These are phyloP conservation scores for Clunio marinus DNA, from an alignment of 2,888 invertebrate genomes.

Conservation along the genomic window DNA sequence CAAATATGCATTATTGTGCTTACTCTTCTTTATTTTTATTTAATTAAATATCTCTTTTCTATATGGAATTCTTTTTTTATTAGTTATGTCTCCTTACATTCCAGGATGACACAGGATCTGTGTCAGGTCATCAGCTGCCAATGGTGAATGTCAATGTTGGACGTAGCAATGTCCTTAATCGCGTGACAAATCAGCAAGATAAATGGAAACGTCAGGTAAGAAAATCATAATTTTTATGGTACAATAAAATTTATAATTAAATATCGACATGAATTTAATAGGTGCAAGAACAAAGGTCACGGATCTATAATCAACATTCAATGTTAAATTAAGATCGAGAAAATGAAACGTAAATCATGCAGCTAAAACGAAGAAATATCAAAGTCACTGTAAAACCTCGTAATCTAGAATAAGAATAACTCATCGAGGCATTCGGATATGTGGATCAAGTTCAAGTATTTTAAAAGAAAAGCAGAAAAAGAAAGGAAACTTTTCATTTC, in stretches of 20 bases:
- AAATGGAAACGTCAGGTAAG: slow-evolving; percentile 94
- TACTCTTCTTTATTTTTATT: neutral
- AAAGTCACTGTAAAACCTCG: neutral
- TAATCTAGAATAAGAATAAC: no score
- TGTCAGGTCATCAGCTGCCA: slow-evolving; percentile 3
- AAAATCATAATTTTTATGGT: neutral
- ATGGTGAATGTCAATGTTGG: slow-evolving; percentile 1
- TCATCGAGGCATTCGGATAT: no score
- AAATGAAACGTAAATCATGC: slow-evolving; percentile 11
- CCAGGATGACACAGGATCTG: slow-evolving; percentile 2
- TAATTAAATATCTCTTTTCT: neutral
- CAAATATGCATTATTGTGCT: no score
- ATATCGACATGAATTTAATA: neutral
- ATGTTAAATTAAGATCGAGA: slow-evolving; percentile 86
- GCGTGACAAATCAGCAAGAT: slow-evolving; percentile 94
- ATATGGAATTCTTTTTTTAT: neutral
- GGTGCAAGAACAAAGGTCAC: slow-evolving; percentile 80
- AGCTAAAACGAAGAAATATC: neutral
- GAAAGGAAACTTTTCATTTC: no score
- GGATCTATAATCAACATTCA: slow-evolving; percentile 95
- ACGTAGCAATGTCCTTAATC: slow-evolving; percentile 70
- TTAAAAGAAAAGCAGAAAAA: neutral
- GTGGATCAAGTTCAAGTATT: neutral
- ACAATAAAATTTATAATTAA: neutral
- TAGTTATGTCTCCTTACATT: neutral